Base-by-base conservation (phyloP, 2,888 invertebrate genomes). In the Chalcis sispes region DNA sequence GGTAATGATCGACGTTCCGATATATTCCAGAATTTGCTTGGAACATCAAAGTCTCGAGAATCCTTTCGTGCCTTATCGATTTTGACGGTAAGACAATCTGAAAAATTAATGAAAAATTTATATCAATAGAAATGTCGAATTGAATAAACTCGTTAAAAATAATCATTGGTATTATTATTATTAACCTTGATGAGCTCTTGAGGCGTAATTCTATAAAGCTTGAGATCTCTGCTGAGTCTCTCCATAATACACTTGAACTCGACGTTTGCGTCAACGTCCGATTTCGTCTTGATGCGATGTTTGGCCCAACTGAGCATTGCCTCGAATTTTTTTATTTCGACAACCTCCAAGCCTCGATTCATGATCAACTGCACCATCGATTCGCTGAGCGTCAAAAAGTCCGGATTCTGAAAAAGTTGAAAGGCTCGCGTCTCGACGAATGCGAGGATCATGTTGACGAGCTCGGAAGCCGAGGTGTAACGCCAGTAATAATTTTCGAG, bases 401-500 rank as follows among this genome's bases (percentile, higher is more conserved):
- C 96, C 0, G 93, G 90, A 67, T 94, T 94, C 85, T 95, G 94
- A 89, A 97, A 97, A 71, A 97, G 90, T 82, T 95, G 94, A 83
- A 94, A 94, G 8, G 96, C 95, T 84, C 96, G 92, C 78, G 95
- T 95, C 89, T 97, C 97, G 62, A 95, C 94, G 89, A 95, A 97
- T 25, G 95, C 95, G 78, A 97, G 90, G 83, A 97, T 97, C 96
- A 97, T 97, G 89, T 97, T 97, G 80, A 97, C 96, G 84, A 97
- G 90, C 89, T 97, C 97, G 29, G 96, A 95, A 59, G 97, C 97
- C 73, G 97, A 97, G 42, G 96, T 96, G 89, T 97, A 97, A 79
- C 97, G 93, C 97, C 97, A 97, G 89, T 96, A 97, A 89, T 97
- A 97, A 89, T 97, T 97, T 89, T 97, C 97, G 87, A 97, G 90